Evolutionary conservation across 2,113 vertebrate genomes (phyloP).

Genomic region (Tupaia chinensis): DNA sequence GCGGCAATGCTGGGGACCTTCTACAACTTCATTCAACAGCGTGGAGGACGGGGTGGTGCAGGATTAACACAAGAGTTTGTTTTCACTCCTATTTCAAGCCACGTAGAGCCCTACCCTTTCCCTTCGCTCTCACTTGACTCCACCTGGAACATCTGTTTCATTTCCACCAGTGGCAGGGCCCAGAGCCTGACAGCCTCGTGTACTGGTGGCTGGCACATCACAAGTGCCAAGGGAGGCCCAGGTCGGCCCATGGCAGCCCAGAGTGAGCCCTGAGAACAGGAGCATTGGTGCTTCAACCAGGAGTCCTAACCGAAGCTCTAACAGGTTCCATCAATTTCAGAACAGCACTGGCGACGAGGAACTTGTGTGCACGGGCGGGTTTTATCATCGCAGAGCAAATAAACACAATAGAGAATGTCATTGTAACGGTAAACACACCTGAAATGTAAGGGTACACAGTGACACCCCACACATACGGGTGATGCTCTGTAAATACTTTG

Average conservation of each 20-base stretch:
- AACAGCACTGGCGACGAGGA: constrained; percentile 86
- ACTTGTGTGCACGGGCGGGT: constrained; percentile 83
- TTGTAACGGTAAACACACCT: constrained; percentile 72
- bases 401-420: constrained; percentile 82
- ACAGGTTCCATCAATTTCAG: constrained; percentile 68
- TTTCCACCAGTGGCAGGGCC: not conserved
- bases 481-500: constrained; percentile 81
- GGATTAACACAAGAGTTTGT: not conserved
- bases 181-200: not conserved
- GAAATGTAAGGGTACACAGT: constrained; percentile 70
- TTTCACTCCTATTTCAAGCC: not conserved
- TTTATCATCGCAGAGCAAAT: constrained; percentile 78
- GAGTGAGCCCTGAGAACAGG: not conserved
- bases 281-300: not conserved
- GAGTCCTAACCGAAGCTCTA: constrained; percentile 58
- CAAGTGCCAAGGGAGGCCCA: not conserved
- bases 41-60: not conserved
- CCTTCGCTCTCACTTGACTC: not conserved
- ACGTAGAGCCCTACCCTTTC: not conserved
- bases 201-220: not conserved
- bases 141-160: not conserved
- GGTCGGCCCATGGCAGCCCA: too few relatives aligned
- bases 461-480: constrained; percentile 54
- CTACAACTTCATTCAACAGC: not conserved
- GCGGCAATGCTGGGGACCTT: not conserved